These are phyloP conservation scores for Aplodontia rufa DNA, from an alignment of 2,113 vertebrate species.

Conservation along the genomic window DNA sequence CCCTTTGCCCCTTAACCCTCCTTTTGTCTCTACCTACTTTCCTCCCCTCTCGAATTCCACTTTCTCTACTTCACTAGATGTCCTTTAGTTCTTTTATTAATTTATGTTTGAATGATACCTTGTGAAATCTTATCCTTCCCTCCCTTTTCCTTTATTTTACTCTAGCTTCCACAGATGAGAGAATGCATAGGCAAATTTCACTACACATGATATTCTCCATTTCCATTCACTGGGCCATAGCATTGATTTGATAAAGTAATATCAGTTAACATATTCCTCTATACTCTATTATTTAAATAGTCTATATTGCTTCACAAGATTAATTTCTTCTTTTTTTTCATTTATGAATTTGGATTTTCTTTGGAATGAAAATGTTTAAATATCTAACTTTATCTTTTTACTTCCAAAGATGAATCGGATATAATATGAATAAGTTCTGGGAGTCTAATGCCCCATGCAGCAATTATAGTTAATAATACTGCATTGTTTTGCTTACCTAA, in stretches of 20 bases:
- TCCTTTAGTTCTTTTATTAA: too few species aligned
- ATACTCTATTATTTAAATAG: not conserved
- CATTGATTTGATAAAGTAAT: not conserved
- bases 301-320: not conserved
- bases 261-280: not conserved
- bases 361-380: not conserved
- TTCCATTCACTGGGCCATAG: not conserved
- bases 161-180: too few species aligned
- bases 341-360: not conserved
- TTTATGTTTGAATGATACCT: too few species aligned
- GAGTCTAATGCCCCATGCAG: accelerated
- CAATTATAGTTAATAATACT: not conserved
- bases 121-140: too few species aligned
- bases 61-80: too few species aligned
- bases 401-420: not conserved
- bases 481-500: not conserved
- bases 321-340: not conserved
- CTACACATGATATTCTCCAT: too few species aligned
- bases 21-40: too few species aligned
- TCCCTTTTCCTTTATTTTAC: too few species aligned
- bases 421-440: not conserved
- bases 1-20: too few species aligned
- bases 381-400: not conserved
- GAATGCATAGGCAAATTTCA: too few species aligned
- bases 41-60: too few species aligned